These are phyloP conservation scores for Brachionus plicatilis DNA, from an alignment of 1,140 invertebrate genomes.

Conservation along the genomic window DNA sequence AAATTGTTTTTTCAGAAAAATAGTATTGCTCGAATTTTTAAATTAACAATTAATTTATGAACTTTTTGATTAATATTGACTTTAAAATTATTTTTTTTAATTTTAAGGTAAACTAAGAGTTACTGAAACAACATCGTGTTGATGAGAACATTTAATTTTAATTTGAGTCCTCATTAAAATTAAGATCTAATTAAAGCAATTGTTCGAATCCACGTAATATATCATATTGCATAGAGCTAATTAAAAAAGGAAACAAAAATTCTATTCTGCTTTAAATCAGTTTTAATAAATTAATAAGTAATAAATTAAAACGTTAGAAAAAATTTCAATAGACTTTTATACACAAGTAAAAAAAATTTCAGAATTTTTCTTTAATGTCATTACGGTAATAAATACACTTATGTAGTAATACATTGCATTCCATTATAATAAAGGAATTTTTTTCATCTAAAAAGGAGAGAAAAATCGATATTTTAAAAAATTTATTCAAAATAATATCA, in stretches of 20 bases:
- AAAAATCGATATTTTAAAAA: constrained; percentile 29
- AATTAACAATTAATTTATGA: too few species aligned
- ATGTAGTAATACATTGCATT: background rate
- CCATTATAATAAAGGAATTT: constrained; percentile 28
- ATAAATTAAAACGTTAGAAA: background rate
- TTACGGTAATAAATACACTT: constrained; percentile 9
- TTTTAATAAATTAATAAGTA: background rate
- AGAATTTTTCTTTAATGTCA: background rate
- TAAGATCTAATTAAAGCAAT: background rate
- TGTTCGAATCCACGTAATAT: background rate
- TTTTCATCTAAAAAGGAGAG: background rate
- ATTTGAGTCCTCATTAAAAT: background rate
- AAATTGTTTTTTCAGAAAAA: too few species aligned
- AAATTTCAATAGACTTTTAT: background rate
- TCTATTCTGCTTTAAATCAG: background rate
- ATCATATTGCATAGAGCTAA: background rate
- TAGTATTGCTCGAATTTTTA: too few species aligned
- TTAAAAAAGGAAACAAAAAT: background rate
- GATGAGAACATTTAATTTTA: background rate
- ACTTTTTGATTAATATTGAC: background rate
- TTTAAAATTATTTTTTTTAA: background rate
- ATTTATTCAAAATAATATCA: background rate
- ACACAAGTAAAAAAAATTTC: background rate
- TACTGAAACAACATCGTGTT: too few species aligned
- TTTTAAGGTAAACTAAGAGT: background rate